These are phyloP conservation scores for Enteromius argenteus DNA, from an alignment of 2,797 vertebrate genomes.

Conservation along the genomic window DNA sequence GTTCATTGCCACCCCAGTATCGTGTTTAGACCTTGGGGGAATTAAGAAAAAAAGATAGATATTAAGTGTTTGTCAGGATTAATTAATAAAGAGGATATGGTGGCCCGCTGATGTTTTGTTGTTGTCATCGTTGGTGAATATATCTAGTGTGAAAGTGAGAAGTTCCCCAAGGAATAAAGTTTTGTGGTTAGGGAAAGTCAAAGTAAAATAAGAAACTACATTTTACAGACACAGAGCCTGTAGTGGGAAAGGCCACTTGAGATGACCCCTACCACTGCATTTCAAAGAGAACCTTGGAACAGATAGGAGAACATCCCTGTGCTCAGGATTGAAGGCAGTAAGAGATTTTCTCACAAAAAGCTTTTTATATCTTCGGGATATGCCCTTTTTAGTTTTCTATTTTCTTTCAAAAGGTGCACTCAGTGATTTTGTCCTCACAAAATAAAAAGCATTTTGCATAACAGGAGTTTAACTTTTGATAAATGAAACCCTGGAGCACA, in stretches of 20 bases:
- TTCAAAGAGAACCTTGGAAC: conserved; percentile 44
- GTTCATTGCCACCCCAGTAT: conserved; percentile 38
- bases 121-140: not conserved
- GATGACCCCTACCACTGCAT: conserved; percentile 41
- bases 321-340: conserved; percentile 6
- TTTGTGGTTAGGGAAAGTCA: not conserved
- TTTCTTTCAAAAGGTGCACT: not conserved
- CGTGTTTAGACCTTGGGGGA: conserved; percentile 42
- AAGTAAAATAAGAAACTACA: conserved; percentile 32
- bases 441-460: not conserved
- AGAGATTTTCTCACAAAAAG: not conserved
- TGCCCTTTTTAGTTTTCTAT: not conserved
- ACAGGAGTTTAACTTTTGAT: no score
- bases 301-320: conserved; percentile 7
- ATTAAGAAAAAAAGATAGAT: conserved; percentile 50
- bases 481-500: no score
- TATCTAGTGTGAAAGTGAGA: conserved; percentile 15
- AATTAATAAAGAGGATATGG: conserved; percentile 55
- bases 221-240: conserved; percentile 21
- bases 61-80: conserved; percentile 61
- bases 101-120: not conserved
- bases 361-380: not conserved
- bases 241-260: conserved; percentile 15
- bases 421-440: not conserved
- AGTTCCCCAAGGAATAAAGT: not conserved